Conservation (phyloP, 2,113 vertebrate species). For the Aphyosemion australe region DNA sequence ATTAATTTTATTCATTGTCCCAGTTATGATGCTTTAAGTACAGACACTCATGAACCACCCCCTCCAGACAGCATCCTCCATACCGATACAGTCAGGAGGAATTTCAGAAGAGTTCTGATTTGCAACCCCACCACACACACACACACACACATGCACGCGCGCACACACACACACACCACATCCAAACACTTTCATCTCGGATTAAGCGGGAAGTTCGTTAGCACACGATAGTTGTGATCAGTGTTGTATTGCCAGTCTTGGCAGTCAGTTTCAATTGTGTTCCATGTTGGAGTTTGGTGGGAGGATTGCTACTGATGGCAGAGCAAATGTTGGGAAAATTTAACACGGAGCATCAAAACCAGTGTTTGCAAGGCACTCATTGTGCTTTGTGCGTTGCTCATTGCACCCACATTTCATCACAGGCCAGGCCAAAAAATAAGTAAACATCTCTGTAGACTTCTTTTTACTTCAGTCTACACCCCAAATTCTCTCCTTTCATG, state of each 20-base stretch:
- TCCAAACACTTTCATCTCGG: conserved; percentile 26
- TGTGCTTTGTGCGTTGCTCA: conserved; percentile 49
- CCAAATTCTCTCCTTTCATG: conserved; percentile 12
- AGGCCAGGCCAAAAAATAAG: conserved; percentile 58
- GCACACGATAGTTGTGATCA: conserved; percentile 16
- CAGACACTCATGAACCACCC: conserved; percentile 29
- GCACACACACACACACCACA: neutral
- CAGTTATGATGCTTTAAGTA: conserved; percentile 55
- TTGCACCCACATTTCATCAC: conserved; percentile 71
- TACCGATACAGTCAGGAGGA: conserved; percentile 32
- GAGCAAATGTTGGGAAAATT: conserved; percentile 46
- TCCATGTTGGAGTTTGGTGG: conserved; percentile 53
- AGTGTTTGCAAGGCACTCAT: conserved; percentile 45
- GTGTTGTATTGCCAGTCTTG: conserved; percentile 17
- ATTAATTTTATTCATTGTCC: conserved; percentile 61
- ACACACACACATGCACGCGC: too few relatives aligned
- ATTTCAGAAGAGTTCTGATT: conserved; percentile 30
- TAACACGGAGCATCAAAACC: conserved; percentile 45
- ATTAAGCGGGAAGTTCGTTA: conserved; percentile 27
- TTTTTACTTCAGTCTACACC: conserved; percentile 15
- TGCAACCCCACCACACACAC: neutral
- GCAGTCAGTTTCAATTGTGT: conserved; percentile 30
- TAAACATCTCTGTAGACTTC: conserved; percentile 47
- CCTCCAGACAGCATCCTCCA: conserved; percentile 3
- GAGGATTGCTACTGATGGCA: conserved; percentile 46